Percentiles rank a stretch among this genome's conserved stretches.
These are phyloP conservation scores for Drosophila yakuba DNA, from an alignment of 1,140 invertebrate species.

Conservation along the genomic window DNA sequence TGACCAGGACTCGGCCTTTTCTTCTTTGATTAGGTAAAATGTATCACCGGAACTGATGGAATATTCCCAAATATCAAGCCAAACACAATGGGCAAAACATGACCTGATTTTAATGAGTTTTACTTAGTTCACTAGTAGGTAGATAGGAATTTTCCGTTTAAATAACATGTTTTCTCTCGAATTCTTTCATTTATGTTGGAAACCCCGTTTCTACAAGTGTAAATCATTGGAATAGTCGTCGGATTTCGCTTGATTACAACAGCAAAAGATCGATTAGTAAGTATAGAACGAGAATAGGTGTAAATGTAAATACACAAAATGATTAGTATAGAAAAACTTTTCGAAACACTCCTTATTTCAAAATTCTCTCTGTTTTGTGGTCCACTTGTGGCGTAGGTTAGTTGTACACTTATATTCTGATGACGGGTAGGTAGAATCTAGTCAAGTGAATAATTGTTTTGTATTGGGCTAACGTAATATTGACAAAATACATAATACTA, in stretches of 20 bases:
- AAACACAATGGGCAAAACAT: conserved; percentile 28
- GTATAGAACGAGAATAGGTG: neutral
- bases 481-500: conserved; percentile 1
- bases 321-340: conserved; percentile 6
- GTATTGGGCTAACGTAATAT: conserved; percentile 11
- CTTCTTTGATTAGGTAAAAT: neutral
- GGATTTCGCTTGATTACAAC: neutral
- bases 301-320: conserved; percentile 22
- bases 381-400: conserved; percentile 12
- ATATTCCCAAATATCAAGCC: conserved; percentile 32
- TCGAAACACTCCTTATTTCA: conserved; percentile 7
- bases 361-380: neutral
- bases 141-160: conserved; percentile 37
- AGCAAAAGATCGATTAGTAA: neutral
- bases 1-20: conserved; percentile 19
- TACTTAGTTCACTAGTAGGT: conserved; percentile 39
- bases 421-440: conserved; percentile 31
- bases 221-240: neutral
- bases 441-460: conserved; percentile 28
- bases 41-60: conserved; percentile 1
- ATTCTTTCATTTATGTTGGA: conserved; percentile 8
- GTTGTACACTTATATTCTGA: conserved; percentile 15
- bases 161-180: conserved; percentile 2
- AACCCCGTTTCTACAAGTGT: neutral
- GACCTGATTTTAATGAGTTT: conserved; percentile 49